Evolutionary conservation across 1,140 invertebrate genomes (phyloP).

Genomic region (Dendroctonus ponderosae): DNA sequence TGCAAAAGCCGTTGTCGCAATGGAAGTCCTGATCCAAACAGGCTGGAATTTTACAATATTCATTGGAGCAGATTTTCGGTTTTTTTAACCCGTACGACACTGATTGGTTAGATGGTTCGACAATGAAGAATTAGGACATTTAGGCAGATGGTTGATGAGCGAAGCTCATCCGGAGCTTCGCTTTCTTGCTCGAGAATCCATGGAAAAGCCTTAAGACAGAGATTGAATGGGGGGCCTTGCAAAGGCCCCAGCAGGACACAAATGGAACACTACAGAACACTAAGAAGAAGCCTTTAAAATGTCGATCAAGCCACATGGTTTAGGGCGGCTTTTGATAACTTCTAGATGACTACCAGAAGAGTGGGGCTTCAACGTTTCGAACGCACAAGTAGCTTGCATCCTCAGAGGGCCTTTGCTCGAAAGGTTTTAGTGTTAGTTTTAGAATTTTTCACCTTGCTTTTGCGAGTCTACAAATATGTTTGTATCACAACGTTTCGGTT

Average conservation of each 20-base stretch:
- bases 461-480: too few species aligned
- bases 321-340: slow-evolving; percentile 17
- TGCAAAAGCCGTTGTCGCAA: slow-evolving; percentile 63
- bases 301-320: slow-evolving; percentile 15
- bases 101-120: slow-evolving; percentile 28
- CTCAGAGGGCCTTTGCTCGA: too few species aligned
- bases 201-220: neutral
- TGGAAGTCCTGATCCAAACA: slow-evolving; percentile 62
- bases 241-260: neutral
- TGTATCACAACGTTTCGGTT: too few species aligned
- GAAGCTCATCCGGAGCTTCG: neutral
- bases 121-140: slow-evolving; percentile 28
- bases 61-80: neutral
- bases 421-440: too few species aligned
- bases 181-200: neutral
- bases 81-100: slow-evolving; percentile 7
- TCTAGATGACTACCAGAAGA: neutral
- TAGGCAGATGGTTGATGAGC: neutral
- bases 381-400: too few species aligned
- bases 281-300: slow-evolving; percentile 14
- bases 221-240: neutral
- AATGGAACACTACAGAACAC: neutral
- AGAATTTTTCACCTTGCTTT: too few species aligned
- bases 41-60: slow-evolving; percentile 50
- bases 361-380: too few species aligned